Conservation (phyloP, 2,113 vertebrate genomes). For the Piprites chloris region DNA sequence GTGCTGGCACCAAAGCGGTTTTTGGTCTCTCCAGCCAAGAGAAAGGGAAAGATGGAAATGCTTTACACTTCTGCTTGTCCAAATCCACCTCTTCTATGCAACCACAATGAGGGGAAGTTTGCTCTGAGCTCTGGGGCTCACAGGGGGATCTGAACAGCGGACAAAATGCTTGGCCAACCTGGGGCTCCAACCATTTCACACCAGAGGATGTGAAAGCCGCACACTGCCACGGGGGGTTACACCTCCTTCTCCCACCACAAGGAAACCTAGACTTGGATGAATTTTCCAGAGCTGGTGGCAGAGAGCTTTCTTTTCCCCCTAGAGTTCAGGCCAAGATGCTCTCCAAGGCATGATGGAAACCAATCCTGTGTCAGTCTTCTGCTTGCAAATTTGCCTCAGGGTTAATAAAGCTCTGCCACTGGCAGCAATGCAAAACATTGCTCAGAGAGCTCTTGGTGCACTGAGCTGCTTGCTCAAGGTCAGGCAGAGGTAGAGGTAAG, state of each 20-base stretch:
- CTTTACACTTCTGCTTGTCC: neutral
- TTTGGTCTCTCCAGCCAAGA: neutral
- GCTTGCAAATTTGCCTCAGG: neutral
- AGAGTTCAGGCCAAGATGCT: neutral
- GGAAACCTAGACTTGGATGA: neutral
- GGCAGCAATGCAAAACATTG: neutral
- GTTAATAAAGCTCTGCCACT: neutral
- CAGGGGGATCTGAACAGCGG: neutral
- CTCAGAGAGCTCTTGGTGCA: neutral
- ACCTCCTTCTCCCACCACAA: neutral
- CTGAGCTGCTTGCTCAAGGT: neutral
- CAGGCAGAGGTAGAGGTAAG: constrained; percentile 18
- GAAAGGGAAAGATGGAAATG: neutral
- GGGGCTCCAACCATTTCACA: neutral
- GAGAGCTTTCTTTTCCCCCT: neutral
- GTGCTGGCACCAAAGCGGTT: neutral
- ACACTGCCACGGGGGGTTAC: fast-evolving
- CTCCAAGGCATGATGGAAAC: neutral
- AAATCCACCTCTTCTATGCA: neutral
- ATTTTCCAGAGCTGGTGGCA: neutral
- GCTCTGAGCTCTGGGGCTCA: neutral
- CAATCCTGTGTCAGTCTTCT: neutral
- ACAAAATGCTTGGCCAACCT: neutral
- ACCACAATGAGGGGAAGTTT: neutral
- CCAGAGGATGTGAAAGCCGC: fast-evolving